Conservation (phyloP, 2,888 invertebrate genomes). For the Pecten maximus region DNA sequence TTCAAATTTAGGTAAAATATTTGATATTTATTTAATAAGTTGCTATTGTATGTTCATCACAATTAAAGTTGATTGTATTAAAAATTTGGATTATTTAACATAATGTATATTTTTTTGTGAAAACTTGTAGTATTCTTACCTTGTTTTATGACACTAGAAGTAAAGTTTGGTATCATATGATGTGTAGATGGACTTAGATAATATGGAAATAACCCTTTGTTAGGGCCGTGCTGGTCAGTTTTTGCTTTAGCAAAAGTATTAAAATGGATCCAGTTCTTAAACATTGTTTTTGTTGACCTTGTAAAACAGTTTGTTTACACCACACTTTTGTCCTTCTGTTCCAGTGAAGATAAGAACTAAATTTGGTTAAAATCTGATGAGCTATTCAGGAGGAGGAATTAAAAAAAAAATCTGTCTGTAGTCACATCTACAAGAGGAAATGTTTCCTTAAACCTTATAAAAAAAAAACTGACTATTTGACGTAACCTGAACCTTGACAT, state of each 20-base stretch:
- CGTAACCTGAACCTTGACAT: not conserved
- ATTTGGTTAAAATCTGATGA: too few relatives aligned
- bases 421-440: too few relatives aligned
- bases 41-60: not conserved
- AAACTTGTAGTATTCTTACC: not conserved
- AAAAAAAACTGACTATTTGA: not conserved
- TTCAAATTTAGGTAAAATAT: not conserved
- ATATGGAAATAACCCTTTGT: not conserved
- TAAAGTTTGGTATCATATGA: not conserved
- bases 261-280: constrained; percentile 27
- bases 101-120: not conserved
- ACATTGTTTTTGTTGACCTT: not conserved
- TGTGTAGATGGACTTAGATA: not conserved
- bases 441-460: too few relatives aligned
- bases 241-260: constrained; percentile 11
- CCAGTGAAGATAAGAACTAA: too few relatives aligned
- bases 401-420: too few relatives aligned
- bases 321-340: too few relatives aligned
- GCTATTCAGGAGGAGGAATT: not conserved
- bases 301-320: too few relatives aligned
- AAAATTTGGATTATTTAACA: not conserved
- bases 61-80: not conserved
- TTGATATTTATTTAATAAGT: not conserved
- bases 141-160: not conserved
- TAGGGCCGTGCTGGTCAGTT: not conserved